Conservation (phyloP, 2,888 invertebrate species). For the Trachelus stipa region DNA sequence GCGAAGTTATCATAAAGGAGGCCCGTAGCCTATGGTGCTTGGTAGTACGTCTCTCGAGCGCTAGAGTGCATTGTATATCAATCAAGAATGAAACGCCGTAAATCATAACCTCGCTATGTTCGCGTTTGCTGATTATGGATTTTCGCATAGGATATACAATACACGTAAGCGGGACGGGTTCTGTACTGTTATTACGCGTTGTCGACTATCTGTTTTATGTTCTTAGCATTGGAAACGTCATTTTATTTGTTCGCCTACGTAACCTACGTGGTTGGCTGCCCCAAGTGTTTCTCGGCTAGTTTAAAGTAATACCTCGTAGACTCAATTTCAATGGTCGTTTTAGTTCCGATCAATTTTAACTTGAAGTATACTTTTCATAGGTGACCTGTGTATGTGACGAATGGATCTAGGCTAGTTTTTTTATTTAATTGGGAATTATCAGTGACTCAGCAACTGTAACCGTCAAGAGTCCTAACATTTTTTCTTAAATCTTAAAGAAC, state of each 20-base stretch:
- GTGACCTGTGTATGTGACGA: too few relatives aligned
- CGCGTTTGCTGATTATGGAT: slow-evolving; percentile 12
- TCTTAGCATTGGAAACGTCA: neutral
- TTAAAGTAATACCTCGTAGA: neutral
- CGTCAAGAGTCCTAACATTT: neutral
- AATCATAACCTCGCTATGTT: slow-evolving; percentile 31
- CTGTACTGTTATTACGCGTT: neutral
- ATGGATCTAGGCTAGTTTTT: too few relatives aligned
- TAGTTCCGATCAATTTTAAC: neutral
- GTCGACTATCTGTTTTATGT: neutral
- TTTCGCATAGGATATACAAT: neutral
- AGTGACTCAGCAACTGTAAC: neutral
- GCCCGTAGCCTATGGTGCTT: neutral
- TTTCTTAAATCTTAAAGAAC: neutral
- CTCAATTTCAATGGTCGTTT: neutral
- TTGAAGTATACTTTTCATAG: neutral
- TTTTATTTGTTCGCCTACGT: too few relatives aligned
- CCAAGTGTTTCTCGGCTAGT: neutral
- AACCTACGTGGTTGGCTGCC: neutral
- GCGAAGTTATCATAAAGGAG: neutral
- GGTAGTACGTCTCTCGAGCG: neutral
- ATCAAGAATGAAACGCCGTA: slow-evolving; percentile 42
- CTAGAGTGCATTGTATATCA: slow-evolving; percentile 29
- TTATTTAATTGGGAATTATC: neutral
- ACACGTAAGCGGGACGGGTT: neutral